Percentiles rank a stretch among this genome's conserved stretches.
Conservation (phyloP, 2,888 invertebrate species). For the Apoda limacodes region DNA sequence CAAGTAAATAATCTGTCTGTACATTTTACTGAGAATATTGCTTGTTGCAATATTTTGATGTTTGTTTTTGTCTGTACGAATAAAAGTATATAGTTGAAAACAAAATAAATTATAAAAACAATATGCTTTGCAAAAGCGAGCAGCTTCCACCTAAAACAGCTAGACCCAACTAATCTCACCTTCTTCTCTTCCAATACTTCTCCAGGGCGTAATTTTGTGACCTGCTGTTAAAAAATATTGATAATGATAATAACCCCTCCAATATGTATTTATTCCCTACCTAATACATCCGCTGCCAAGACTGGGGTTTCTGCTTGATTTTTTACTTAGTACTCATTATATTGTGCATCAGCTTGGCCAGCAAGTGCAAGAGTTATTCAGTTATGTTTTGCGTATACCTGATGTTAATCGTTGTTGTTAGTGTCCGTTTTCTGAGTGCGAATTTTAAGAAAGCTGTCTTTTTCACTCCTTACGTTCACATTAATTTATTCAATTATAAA, state of each 20-base stretch:
- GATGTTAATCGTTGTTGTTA: conserved; percentile 54
- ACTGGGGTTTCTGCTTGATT: conserved; percentile 37
- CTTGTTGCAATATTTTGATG: no score
- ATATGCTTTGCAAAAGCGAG: conserved; percentile 68
- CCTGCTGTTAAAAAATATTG: conserved; percentile 71
- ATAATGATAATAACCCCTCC: conserved; percentile 57
- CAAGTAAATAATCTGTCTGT: no score
- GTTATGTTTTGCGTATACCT: conserved; percentile 46
- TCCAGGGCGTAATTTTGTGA: conserved; percentile 93
- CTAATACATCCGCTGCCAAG: conserved; percentile 62
- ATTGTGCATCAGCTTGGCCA: conserved; percentile 48
- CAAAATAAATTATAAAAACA: conserved; percentile 23
- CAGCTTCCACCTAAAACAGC: conserved; percentile 64
- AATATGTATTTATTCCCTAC: conserved; percentile 35
- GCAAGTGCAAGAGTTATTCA: conserved; percentile 59
- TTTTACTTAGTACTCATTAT: conserved; percentile 35
- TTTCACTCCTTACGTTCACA: conserved; percentile 32
- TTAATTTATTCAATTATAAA: conserved; percentile 26
- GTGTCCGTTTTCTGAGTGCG: conserved; percentile 38
- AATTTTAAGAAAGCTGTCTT: conserved; percentile 38
- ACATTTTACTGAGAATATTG: no score
- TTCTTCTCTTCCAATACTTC: conserved; percentile 94
- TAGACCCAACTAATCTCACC: conserved; percentile 78
- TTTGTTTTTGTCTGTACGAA: no score
- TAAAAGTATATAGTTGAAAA: no score